A percentile compares a stretch with the other conserved stretches of the same genome.
Conservation (phyloP, 1,140 invertebrate genomes). For the Lordiphosa clarofinis region DNA sequence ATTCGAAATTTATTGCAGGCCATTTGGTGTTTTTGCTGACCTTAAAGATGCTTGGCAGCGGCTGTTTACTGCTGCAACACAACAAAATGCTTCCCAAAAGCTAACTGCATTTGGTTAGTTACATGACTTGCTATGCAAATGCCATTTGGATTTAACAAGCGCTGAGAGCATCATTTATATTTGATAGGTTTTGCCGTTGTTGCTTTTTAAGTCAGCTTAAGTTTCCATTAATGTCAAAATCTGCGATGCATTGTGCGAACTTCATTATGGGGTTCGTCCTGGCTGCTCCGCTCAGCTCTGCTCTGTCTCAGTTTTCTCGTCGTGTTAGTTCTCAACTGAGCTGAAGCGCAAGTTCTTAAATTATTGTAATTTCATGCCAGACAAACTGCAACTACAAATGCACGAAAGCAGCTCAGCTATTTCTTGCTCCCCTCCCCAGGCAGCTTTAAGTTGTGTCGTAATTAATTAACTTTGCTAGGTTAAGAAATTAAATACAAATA, state of each 20-base stretch:
- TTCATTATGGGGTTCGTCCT: slow-evolving; percentile 1
- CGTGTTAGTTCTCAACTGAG: slow-evolving; percentile 30
- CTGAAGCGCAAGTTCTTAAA: slow-evolving; percentile 57
- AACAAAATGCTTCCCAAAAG: slow-evolving; percentile 36
- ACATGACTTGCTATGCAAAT: slow-evolving; percentile 1
- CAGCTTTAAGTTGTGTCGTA: slow-evolving; percentile 48
- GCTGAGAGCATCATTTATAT: slow-evolving; percentile 49
- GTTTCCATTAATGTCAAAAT: slow-evolving; percentile 57
- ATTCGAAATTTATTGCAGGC: slow-evolving; percentile 74
- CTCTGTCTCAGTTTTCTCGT: slow-evolving; percentile 6
- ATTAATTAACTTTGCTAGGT: slow-evolving; percentile 73
- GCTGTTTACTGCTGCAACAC: slow-evolving; percentile 4
- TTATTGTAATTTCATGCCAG: slow-evolving; percentile 58
- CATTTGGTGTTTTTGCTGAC: slow-evolving; percentile 40
- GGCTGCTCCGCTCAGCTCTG: too few relatives aligned
- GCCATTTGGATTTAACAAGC: neutral
- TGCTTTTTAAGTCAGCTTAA: slow-evolving; percentile 57
- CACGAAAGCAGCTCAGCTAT: slow-evolving; percentile 6
- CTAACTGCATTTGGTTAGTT: slow-evolving; percentile 28
- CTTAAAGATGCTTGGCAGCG: slow-evolving; percentile 33
- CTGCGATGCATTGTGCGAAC: slow-evolving; percentile 16
- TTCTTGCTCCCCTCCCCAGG: neutral
- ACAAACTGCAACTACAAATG: slow-evolving; percentile 7
- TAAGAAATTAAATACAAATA: slow-evolving; percentile 74
- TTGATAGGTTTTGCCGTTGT: slow-evolving; percentile 43